Percentiles rank a stretch among this genome's conserved stretches.
These are phyloP conservation scores for Anolis carolinensis DNA, from an alignment of 2,113 vertebrate species.

Conservation along the genomic window DNA sequence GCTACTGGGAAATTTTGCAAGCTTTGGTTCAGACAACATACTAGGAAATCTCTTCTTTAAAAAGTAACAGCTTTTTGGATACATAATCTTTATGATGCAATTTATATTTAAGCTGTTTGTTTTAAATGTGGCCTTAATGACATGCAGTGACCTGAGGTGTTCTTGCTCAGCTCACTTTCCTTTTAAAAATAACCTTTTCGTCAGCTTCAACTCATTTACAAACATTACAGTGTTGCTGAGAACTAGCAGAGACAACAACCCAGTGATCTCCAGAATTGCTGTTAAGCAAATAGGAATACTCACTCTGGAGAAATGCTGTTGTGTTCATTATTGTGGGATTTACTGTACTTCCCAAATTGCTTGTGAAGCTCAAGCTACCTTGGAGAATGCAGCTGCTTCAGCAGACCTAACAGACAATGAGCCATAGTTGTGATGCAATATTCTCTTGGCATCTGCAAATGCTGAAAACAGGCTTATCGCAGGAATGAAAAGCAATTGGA, in stretches of 20 bases:
- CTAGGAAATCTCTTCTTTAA: background rate
- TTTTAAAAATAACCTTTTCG: constrained; percentile 37
- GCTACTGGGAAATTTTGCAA: no score
- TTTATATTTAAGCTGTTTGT: background rate
- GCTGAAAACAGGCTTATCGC: background rate
- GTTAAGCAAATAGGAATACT: fast-evolving
- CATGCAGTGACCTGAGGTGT: background rate
- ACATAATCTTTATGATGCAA: background rate
- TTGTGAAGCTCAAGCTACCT: background rate
- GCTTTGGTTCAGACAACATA: background rate
- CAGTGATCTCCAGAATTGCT: background rate
- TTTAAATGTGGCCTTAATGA: background rate
- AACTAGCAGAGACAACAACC: background rate
- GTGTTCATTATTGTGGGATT: background rate
- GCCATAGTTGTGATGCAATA: background rate
- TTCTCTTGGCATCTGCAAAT: background rate
- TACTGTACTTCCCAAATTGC: background rate
- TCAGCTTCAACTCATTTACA: background rate
- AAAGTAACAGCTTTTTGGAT: background rate
- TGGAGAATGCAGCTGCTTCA: background rate
- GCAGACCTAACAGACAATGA: background rate
- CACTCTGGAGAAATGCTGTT: background rate
- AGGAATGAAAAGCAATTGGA: background rate
- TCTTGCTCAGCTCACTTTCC: background rate
- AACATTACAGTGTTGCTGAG: background rate